phyloP scores from a whole-genome alignment of 2,113 vertebrate species.

The Oncorhynchus keta region DNA sequence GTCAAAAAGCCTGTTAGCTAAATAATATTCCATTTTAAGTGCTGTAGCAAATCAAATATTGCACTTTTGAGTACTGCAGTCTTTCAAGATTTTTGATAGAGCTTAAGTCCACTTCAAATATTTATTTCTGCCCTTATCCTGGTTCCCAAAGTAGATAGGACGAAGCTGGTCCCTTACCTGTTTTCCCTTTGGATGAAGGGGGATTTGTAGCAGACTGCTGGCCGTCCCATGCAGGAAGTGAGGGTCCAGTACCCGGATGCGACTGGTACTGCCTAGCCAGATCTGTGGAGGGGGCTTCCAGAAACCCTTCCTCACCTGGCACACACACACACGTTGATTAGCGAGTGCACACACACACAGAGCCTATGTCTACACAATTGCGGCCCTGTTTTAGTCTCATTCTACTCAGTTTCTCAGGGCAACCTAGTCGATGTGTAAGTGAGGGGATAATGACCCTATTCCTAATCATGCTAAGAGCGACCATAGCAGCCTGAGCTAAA shows the following conservation, averaged over 20 bases:
- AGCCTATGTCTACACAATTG: not conserved
- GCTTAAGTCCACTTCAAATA: not conserved
- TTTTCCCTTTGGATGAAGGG: conserved; percentile 70
- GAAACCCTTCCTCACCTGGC: conserved; percentile 79
- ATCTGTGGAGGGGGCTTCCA: conserved; percentile 90
- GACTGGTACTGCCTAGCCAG: conserved; percentile 80
- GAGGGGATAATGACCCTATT: conserved; percentile 57
- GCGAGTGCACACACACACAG: not conserved
- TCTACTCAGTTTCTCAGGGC: conserved; percentile 26
- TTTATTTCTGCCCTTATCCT: not conserved
- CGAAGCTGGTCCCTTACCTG: conserved; percentile 70
- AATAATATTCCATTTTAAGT: not conserved
- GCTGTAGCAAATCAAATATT: not conserved
- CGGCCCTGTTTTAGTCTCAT: conserved; percentile 6
- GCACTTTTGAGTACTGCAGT: not conserved
- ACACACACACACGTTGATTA: not conserved
- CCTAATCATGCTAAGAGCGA: conserved; percentile 41
- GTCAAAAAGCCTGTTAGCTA: not conserved
- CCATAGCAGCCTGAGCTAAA: conserved; percentile 36
- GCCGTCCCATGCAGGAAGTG: conserved; percentile 87
- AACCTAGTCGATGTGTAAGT: conserved; percentile 55
- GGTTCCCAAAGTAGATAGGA: not conserved
- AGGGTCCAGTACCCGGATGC: conserved; percentile 87
- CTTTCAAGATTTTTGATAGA: not conserved
- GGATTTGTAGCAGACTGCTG: conserved; percentile 81